Evolutionary conservation across 1,140 invertebrate genomes (phyloP), one percentile per base, ranked within the genome.

Genomic region (Phortica variegata): DNA sequence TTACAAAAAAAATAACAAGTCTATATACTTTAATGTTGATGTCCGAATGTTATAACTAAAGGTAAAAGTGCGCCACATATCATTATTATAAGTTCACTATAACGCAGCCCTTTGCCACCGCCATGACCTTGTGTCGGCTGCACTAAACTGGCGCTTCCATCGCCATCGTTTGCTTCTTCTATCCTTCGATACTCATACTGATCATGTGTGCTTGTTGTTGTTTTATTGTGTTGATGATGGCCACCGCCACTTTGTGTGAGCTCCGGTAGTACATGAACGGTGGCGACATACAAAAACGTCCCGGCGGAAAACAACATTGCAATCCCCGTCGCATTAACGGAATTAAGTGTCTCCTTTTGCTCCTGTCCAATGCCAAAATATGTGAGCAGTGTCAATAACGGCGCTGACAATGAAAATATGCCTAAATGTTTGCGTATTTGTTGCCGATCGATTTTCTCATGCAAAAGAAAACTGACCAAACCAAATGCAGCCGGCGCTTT

Each of bases 401-500:
- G 97, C 12, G 97, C 97, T 0, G 97, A 84, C 20, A 93, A 77
- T 0, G 95, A 95, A 81, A 99, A 99, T 52, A 96, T 83, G n/a
- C 95, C 76, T 19, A 99, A 80, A 80, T 99, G 95, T 65, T 85
- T 87, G 31, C 89, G 79, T 60, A 98, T 96, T 58, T 87, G 82
- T 55, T 68, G 82, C 66, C 82, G 79, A 55, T 98, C 95, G 8
- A 99, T 83, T 3, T 93, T 93, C 75, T 95, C 95, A 72, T 97
- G 93, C 48, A 99, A 77, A 39, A 99, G 79, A 78, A 98, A 98
- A 21, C 95, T 97, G 10, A 98, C 95, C 2, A 99, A 80, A 26
- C 96, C 97, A 83, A 99, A 99, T 6, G 97, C 93, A 18, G 97
- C 95, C 3, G 97, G 97, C 10, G 94, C 95, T 80, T 99, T 99